phyloP scores from a whole-genome alignment of 2,888 invertebrate genomes.

The Melikaiella ostensackeni region DNA sequence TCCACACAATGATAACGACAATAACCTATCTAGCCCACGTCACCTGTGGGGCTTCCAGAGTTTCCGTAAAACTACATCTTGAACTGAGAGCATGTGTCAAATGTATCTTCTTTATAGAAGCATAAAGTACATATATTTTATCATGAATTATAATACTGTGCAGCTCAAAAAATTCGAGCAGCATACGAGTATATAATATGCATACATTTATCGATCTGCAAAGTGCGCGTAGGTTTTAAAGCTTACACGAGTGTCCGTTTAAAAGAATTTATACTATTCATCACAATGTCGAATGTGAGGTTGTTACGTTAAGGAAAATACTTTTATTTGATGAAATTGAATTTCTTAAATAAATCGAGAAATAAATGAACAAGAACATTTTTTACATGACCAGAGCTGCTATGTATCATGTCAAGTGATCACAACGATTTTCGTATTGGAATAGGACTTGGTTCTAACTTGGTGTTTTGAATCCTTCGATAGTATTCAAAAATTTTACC shows the following conservation, averaged over 20 bases:
- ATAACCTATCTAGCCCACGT: conserved; percentile 71
- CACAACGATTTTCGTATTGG: no score
- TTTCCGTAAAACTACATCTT: conserved; percentile 54
- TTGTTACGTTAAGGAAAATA: conserved; percentile 1
- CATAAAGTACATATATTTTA: conserved; percentile 57
- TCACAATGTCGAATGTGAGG: conserved; percentile 26
- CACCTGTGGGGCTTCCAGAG: conserved; percentile 67
- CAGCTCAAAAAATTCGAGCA: not conserved
- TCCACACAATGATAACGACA: conserved; percentile 67
- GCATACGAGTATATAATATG: not conserved
- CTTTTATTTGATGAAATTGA: not conserved
- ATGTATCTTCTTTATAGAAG: conserved; percentile 48
- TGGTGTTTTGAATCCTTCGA: no score
- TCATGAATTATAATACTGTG: conserved; percentile 54
- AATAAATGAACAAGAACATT: conserved; percentile 32
- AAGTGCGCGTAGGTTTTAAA: conserved; percentile 18
- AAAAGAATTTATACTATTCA: conserved; percentile 27
- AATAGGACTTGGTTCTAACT: no score
- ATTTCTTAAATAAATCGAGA: no score
- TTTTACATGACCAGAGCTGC: not conserved
- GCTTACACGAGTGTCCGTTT: conserved; percentile 8
- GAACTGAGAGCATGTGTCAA: conserved; percentile 51
- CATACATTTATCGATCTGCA: not conserved
- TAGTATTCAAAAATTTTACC: no score
- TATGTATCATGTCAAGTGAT: not conserved